Conservation (phyloP, 2,888 invertebrate genomes). For the Ornithoptera alexandrae region DNA sequence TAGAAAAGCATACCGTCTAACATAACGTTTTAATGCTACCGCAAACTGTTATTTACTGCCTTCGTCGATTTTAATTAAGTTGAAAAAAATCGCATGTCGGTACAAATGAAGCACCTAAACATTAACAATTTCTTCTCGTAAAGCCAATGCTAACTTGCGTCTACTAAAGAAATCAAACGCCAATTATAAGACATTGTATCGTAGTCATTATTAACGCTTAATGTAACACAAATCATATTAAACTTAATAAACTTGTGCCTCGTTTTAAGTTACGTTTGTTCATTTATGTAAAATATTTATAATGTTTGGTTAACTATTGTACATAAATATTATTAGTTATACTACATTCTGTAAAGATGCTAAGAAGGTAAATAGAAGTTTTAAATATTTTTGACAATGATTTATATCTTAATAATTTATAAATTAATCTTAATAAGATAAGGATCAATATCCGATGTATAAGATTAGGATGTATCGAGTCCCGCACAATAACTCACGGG, state of each 20-base stretch:
- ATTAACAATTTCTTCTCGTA: slow-evolving; percentile 1
- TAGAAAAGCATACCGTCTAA: background rate
- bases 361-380: no score
- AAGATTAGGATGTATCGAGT: no score
- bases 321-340: no score
- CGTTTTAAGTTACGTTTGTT: background rate
- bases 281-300: no score
- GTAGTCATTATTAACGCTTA: background rate
- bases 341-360: no score
- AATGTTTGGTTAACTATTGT: no score
- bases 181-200: slow-evolving; percentile 1
- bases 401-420: no score
- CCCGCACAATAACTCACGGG: no score
- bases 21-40: background rate
- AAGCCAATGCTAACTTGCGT: background rate
- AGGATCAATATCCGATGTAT: no score
- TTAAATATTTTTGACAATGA: no score
- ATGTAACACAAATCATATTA: background rate
- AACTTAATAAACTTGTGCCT: background rate
- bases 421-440: no score
- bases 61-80: background rate
- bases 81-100: slow-evolving; percentile 30
- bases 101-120: background rate
- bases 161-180: background rate
- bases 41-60: background rate